Evolutionary conservation across 1,140 invertebrate species (phyloP), one percentile per base, ranked within the genome.

Genomic region (Eciton burchellii): DNA sequence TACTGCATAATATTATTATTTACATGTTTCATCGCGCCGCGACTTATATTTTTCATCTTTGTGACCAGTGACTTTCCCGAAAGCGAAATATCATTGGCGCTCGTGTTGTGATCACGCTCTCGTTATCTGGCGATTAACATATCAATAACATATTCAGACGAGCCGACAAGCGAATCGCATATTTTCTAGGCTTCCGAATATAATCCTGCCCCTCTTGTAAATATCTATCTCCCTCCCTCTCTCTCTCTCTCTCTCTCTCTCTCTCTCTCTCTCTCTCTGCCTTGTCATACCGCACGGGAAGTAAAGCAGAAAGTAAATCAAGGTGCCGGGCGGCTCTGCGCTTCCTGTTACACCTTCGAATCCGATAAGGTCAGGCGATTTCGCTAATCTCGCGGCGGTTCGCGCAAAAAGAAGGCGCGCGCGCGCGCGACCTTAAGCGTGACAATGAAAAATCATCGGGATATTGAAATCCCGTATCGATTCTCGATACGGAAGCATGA

Each of bases 1-100:
- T 19, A 45, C 56, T 68, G 56, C 5, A 6, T 45, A 77, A 79
- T 79, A 68, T 77, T 77, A 68, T 79, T 79, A 79, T 79, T 79
- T 57, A 43, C 21, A 54, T 43, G n/a, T 66, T 43, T 79, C 57
- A 2, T 4, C n/a, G 11, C 19, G 41, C 35, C 12, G 26, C 21
- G 49, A 16, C 14, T 16, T 52, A 3, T 9, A 43, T 21, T 6
- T 76, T 68, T 70, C 63, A 79, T 70, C 74, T 79, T 70, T 70
- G 63, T n/a, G n/a, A 79, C 24, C 56, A 43, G 3, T 45, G 35
- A 16, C 52, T 79, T 70, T 45, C 8, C 49, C 35, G n/a, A 26
- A 43, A 19, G 41, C 21, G 26, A 12, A 19, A 3, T 41, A n/a
- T 9, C 49, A 11, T 8, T 56, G 12, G 24, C 1, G 26, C 16